phyloP scores from a whole-genome alignment of 1,140 invertebrate genomes.

The Mercenaria mercenaria region DNA sequence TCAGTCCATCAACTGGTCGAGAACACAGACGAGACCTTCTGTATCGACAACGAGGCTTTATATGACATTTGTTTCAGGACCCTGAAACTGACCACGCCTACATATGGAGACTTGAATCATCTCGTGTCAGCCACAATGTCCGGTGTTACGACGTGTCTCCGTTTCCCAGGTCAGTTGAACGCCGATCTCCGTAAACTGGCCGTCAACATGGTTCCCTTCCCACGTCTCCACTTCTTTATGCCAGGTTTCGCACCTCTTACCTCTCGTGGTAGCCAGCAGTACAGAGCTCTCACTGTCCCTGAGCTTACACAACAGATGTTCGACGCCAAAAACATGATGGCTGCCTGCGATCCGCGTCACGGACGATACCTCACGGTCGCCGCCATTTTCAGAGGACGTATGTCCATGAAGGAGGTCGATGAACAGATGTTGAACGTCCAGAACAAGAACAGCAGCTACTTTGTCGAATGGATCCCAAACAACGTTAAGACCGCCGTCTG shows the following conservation, averaged over 20 bases:
- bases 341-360: constrained; percentile 91
- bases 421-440: constrained; percentile 85
- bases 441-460: constrained; percentile 90
- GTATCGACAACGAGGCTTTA: constrained; percentile 94
- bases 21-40: constrained; percentile 87
- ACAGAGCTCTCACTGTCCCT: constrained; percentile 87
- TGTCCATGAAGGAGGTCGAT: constrained; percentile 87
- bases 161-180: constrained; percentile 94
- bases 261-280: constrained; percentile 87
- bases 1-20: constrained; percentile 86
- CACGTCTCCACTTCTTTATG: constrained; percentile 93
- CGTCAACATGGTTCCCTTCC: constrained; percentile 93
- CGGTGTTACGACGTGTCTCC: constrained; percentile 93
- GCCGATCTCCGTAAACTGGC: constrained; percentile 97
- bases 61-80: constrained; percentile 94
- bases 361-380: constrained; percentile 92
- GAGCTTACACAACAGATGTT: constrained; percentile 90
- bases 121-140: constrained; percentile 92
- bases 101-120: constrained; percentile 88
- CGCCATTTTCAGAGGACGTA: constrained; percentile 93
- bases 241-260: constrained; percentile 91
- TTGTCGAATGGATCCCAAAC: constrained; percentile 98
- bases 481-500: constrained; percentile 97
- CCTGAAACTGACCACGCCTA: constrained; percentile 92
- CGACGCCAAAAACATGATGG: constrained; percentile 92